Conservation (phyloP, 2,888 invertebrate genomes). For the Cryptocephalus primarius region DNA sequence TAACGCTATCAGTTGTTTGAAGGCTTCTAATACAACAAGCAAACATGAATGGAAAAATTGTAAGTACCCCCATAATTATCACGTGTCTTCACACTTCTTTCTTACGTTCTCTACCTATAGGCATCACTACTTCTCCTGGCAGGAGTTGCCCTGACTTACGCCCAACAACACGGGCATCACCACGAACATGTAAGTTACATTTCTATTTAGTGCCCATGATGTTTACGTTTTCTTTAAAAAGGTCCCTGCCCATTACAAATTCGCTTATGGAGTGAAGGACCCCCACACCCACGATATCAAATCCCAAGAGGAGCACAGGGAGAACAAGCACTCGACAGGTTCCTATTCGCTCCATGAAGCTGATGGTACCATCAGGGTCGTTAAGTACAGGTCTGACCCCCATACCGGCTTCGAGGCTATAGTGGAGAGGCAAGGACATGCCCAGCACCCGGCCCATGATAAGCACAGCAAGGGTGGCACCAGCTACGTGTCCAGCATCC, state of each 20-base stretch:
- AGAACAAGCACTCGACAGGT: constrained; percentile 32
- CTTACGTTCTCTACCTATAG: too few relatives aligned
- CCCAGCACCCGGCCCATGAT: constrained; percentile 20
- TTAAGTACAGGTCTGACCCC: constrained; percentile 25
- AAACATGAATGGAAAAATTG: too few relatives aligned
- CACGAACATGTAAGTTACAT: too few relatives aligned
- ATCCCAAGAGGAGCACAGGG: constrained; percentile 30
- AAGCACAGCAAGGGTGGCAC: constrained; percentile 19
- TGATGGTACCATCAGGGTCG: constrained; percentile 32
- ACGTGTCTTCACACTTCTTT: too few relatives aligned
- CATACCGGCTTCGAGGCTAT: constrained; percentile 22
- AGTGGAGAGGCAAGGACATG: constrained; percentile 19
- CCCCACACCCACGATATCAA: constrained; percentile 33
- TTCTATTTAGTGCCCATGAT: too few relatives aligned
- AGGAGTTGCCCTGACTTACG: too few relatives aligned
- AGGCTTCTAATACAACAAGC: too few relatives aligned
- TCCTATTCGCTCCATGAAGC: constrained; percentile 31
- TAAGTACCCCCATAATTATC: too few relatives aligned
- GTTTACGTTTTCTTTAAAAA: not conserved
- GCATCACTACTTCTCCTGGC: too few relatives aligned
- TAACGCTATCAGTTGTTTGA: too few relatives aligned
- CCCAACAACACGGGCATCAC: too few relatives aligned
- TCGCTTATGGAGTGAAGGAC: constrained; percentile 34
- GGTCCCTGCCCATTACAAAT: constrained; percentile 25
- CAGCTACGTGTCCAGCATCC: constrained; percentile 20